Conservation (phyloP, 2,797 vertebrate species). For the Tapera naevia region DNA sequence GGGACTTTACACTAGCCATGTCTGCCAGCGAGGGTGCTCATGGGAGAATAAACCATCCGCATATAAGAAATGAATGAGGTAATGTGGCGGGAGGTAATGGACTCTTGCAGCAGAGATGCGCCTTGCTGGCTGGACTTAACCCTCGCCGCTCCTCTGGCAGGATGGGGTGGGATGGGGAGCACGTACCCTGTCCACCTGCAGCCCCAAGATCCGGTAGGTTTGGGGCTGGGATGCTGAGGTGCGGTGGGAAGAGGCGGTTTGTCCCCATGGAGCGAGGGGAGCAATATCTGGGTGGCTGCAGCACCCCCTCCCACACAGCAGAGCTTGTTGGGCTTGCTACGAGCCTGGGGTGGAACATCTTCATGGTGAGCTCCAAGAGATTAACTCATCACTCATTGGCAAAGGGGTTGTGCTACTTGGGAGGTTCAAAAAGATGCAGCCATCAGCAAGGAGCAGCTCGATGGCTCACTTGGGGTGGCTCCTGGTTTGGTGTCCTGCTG, state of each 20-base stretch:
- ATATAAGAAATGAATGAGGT: conserved; percentile 93
- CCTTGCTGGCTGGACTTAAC: conserved; percentile 83
- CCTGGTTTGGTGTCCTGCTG: not conserved
- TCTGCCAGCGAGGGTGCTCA: conserved; percentile 91
- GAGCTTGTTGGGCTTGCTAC: not conserved
- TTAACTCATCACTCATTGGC: rapidly evolving
- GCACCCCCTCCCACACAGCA: not conserved
- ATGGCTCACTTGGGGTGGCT: not conserved
- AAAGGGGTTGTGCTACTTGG: not conserved
- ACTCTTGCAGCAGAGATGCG: conserved; percentile 90
- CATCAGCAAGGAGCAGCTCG: rapidly evolving
- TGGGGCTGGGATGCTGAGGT: not conserved
- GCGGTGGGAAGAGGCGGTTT: not conserved
- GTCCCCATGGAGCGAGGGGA: not conserved
- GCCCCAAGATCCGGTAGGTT: not conserved
- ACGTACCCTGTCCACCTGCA: rapidly evolving
- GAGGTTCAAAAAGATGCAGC: not conserved
- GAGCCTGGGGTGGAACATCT: not conserved
- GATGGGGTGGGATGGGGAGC: rapidly evolving
- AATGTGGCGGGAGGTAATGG: conserved; percentile 96
- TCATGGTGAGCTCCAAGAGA: not conserved
- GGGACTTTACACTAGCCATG: conserved; percentile 86
- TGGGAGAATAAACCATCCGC: conserved; percentile 94
- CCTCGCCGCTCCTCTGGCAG: conserved; percentile 48
- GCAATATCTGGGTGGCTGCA: rapidly evolving